Evolutionary conservation across 2,113 vertebrate species (phyloP), one percentile per base, ranked within the genome.

Genomic region (Rhipidura dahli): DNA sequence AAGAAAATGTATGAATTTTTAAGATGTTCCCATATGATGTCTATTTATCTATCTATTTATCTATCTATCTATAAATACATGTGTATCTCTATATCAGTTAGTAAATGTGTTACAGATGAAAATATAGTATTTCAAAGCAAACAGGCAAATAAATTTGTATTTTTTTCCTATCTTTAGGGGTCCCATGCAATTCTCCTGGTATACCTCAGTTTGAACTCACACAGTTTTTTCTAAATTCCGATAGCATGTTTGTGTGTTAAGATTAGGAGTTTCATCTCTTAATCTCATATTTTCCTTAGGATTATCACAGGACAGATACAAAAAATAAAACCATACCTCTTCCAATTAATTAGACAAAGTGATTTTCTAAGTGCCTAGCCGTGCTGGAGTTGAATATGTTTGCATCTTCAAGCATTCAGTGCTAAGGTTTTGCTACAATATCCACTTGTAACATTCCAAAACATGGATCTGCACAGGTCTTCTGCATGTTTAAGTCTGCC

Each of bases 1-100:
- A 31, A 51, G 6, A 33, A 89, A 91, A 87, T 20, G 1, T 13
- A n/a, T 17, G 10, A 10, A 63, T 70, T 84, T 72, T 64, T 81
- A 61, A 76, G 24, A 28, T 0, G 0, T 7, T 6, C 7, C 39
- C 22, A 6, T 33, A 31, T 63, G 24, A 26, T 18, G 37, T 0
- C 2, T n/a, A 33, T 31, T 11, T 23, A 47, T 49, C 47, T 49
- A 49, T 49, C 15, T 8, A 44, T 42, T 15, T 42, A 42, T 16
- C 7, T 49, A 49, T 49, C 7, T 31, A 42, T 1, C 1, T 37
- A 33, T 31, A 10, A 23, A 23, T 19, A 30, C 28, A 31, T 24
- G 16, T 11, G 27, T 39, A 17, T 13, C 28, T 35, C 27, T 1
- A 4, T 30, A 30, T 69, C 1, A 1, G 21, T 72, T 61, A 24